Percentiles rank a stretch among this genome's conserved stretches.
Evolutionary conservation across 2,113 vertebrate species (phyloP).

Genomic region (Vidua chalybeata): DNA sequence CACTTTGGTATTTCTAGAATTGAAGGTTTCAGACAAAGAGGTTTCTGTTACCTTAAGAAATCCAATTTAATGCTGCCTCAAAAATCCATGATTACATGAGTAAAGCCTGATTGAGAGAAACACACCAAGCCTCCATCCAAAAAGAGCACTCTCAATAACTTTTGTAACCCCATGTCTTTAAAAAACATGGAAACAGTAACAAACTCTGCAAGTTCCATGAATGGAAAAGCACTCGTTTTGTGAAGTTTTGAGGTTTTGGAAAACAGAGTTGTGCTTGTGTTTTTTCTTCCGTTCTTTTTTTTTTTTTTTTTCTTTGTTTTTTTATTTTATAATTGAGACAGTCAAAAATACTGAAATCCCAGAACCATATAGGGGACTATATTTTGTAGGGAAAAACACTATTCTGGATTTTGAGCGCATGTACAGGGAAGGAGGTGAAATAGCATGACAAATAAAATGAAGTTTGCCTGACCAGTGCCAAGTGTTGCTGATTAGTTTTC

Average conservation of each 20-base stretch:
- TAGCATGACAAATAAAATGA: background rate
- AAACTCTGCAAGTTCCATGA: background rate
- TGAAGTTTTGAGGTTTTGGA: background rate
- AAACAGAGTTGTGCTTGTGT: background rate
- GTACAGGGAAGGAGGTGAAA: background rate
- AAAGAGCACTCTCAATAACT: background rate
- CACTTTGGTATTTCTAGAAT: constrained; percentile 19
- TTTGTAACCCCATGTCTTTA: background rate
- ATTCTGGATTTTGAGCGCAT: background rate
- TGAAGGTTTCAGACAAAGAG: constrained; percentile 60
- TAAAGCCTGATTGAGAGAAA: background rate
- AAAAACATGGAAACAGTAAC: background rate
- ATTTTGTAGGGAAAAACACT: background rate
- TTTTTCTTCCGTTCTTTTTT: background rate
- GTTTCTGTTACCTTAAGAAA: constrained; percentile 58
- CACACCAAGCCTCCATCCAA: background rate
- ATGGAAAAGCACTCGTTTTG: background rate
- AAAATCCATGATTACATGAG: background rate
- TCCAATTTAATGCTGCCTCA: background rate
- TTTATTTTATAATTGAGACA: background rate
- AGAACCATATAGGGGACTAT: background rate
- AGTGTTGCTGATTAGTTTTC: background rate
- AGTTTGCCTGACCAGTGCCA: background rate
- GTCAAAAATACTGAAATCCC: background rate
- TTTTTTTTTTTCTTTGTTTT: background rate